Evolutionary conservation across 1,140 invertebrate genomes (phyloP).

Genomic region (Aphidius gifuensis): DNA sequence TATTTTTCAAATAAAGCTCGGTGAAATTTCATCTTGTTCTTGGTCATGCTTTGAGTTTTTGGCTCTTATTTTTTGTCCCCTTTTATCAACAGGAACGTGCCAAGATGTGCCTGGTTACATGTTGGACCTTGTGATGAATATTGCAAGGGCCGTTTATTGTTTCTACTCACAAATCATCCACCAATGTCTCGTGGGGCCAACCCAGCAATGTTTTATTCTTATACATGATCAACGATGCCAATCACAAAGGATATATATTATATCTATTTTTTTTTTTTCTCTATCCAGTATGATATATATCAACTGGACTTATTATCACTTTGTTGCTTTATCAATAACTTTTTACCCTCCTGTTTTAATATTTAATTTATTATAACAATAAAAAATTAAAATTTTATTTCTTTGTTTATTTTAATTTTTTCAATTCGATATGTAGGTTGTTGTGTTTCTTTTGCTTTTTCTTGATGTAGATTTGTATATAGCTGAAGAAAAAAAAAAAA

Average conservation of each 20-base stretch:
- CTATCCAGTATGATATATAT: background rate
- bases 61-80: conserved; percentile 11
- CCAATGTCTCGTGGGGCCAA: conserved; percentile 49
- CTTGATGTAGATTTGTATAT: conserved; percentile 28
- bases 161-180: conserved; percentile 54
- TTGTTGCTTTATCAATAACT: no score
- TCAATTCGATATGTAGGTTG: no score
- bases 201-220: conserved; percentile 49
- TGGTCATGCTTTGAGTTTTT: conserved; percentile 14
- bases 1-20: conserved; percentile 5
- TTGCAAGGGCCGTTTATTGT: conserved; percentile 54
- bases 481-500: conserved; percentile 15
- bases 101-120: conserved; percentile 23
- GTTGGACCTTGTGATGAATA: conserved; percentile 47
- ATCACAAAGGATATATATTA: conserved; percentile 13
- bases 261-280: background rate
- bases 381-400: no score
- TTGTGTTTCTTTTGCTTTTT: no score
- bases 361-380: no score
- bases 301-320: background rate
- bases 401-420: no score
- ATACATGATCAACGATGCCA: conserved; percentile 31
- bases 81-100: conserved; percentile 37
- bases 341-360: no score
- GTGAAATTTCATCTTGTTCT: background rate